Evolutionary conservation across 1,140 invertebrate genomes (phyloP).

Genomic region (Drosophila tsacasi): DNA sequence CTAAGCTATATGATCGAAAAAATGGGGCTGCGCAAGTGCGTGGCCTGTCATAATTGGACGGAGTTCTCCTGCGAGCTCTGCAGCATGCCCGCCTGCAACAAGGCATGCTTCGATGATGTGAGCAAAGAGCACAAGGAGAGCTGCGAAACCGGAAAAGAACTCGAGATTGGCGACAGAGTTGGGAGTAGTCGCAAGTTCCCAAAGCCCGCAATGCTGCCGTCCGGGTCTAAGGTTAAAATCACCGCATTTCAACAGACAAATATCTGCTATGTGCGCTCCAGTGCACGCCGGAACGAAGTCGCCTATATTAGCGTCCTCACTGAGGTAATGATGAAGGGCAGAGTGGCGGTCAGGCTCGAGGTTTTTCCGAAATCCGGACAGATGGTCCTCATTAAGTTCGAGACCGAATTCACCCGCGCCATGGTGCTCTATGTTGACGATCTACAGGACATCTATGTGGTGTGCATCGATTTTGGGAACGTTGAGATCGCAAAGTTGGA

Average conservation of each 20-base stretch:
- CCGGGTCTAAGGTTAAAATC: slow-evolving; percentile 55
- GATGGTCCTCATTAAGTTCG: slow-evolving; percentile 60
- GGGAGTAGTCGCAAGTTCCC: not conserved
- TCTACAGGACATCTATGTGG: slow-evolving; percentile 53
- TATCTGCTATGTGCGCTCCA: slow-evolving; percentile 69
- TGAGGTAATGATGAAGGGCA: slow-evolving; percentile 35
- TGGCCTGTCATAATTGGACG: slow-evolving; percentile 42
- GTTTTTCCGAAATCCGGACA: slow-evolving; percentile 57
- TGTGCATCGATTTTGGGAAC: slow-evolving; percentile 74
- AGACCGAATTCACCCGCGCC: slow-evolving; percentile 53
- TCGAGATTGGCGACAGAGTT: slow-evolving; percentile 2
- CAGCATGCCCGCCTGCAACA: slow-evolving; percentile 54
- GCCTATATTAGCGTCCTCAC: slow-evolving; percentile 56
- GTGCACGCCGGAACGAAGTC: slow-evolving; percentile 33
- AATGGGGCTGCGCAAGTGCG: slow-evolving; percentile 27
- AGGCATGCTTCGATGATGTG: slow-evolving; percentile 37
- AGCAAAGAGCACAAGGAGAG: slow-evolving; percentile 21
- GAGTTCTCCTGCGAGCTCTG: slow-evolving; percentile 48
- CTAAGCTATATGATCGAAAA: not conserved
- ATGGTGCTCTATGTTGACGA: slow-evolving; percentile 64
- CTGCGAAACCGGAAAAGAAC: slow-evolving; percentile 22
- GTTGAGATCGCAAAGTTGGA: slow-evolving; percentile 55
- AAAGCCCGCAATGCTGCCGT: slow-evolving; percentile 37
- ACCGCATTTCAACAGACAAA: slow-evolving; percentile 72
- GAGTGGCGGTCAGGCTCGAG: slow-evolving; percentile 24